A percentile compares a stretch with the other conserved stretches of the same genome.
Conservation (phyloP, 1,140 invertebrate species). For the Bombus affinis region DNA sequence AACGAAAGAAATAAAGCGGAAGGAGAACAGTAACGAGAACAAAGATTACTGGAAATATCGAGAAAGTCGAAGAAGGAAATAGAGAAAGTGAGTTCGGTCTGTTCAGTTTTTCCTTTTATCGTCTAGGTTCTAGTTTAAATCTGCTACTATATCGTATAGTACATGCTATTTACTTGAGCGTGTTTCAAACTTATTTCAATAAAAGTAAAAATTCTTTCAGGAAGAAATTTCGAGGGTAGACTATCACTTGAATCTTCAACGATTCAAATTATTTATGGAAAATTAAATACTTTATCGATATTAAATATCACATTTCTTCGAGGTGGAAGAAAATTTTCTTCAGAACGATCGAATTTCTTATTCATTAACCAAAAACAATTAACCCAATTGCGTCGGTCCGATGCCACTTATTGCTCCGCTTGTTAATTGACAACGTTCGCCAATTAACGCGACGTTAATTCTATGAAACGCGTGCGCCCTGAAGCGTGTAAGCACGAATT, state of each 20-base stretch:
- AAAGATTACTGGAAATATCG: neutral
- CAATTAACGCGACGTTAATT: slow-evolving; percentile 39
- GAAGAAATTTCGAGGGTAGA: neutral
- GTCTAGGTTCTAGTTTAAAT: neutral
- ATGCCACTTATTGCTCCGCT: slow-evolving; percentile 1
- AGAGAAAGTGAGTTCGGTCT: neutral
- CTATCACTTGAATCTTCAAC: neutral
- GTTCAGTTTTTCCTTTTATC: neutral
- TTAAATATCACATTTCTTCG: neutral
- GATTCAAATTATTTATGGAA: too few species aligned
- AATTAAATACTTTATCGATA: neutral
- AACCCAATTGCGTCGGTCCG: slow-evolving; percentile 17
- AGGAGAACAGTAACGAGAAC: neutral
- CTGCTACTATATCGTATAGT: neutral
- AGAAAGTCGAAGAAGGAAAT: neutral
- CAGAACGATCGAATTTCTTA: neutral
- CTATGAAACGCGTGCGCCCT: neutral
- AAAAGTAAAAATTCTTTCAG: neutral
- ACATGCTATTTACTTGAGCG: too few species aligned
- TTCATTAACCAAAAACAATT: slow-evolving; percentile 13
- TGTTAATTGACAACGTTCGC: slow-evolving; percentile 33
- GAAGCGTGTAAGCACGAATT: neutral
- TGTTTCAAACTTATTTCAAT: neutral
- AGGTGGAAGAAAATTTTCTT: neutral
- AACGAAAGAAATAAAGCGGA: neutral